Conservation (phyloP, 2,113 vertebrate genomes). For the Eulemur macaco region DNA sequence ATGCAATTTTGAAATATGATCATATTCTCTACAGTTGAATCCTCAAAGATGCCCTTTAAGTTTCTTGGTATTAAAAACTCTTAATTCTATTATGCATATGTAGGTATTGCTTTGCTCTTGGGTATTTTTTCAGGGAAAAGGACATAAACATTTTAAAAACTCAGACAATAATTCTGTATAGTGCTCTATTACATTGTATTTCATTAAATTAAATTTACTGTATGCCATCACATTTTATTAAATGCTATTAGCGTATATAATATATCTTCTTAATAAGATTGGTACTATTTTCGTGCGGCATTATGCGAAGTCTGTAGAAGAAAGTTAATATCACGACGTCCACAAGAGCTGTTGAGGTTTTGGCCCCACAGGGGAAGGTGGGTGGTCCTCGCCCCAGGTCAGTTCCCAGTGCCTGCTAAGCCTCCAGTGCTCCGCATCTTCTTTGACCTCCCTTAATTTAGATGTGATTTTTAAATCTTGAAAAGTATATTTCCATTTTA, state of each 20-base stretch:
- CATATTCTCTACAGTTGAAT: background rate
- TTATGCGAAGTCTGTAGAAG: background rate
- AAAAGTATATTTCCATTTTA: background rate
- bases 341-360: background rate
- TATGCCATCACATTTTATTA: background rate
- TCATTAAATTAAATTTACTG: background rate
- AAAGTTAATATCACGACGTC: background rate
- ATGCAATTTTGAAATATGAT: background rate
- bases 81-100: background rate
- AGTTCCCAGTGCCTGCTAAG: background rate
- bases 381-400: background rate
- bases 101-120: background rate
- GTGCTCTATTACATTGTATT: background rate
- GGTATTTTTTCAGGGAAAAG: background rate
- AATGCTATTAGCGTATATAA: background rate
- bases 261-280: background rate
- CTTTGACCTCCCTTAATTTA: background rate
- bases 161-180: background rate
- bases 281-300: background rate
- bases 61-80: background rate
- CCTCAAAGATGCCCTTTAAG: background rate
- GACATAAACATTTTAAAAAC: background rate
- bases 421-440: background rate
- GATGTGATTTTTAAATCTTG: background rate
- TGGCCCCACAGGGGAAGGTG: background rate